Conservation (phyloP, 92 coral and sea anemone species). For the Phymanthus crucifer region DNA sequence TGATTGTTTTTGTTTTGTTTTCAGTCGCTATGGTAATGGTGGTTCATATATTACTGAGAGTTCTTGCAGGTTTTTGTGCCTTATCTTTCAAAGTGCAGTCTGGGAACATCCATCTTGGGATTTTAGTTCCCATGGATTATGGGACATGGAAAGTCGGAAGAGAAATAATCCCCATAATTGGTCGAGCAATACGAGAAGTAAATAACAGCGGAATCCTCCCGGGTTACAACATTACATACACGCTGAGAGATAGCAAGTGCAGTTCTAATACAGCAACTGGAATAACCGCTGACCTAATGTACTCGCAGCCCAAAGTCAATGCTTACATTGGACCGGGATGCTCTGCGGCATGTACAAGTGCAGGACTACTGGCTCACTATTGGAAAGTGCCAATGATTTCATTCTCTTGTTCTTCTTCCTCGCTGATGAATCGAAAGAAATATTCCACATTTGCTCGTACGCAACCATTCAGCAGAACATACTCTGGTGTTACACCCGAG, state of each 20-base stretch:
- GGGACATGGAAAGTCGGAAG: conserved; percentile 59
- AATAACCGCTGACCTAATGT: conserved; percentile 57
- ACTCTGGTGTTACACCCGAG: conserved; percentile 44
- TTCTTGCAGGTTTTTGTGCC: background rate
- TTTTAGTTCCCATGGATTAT: conserved; percentile 49
- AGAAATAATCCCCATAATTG: conserved; percentile 58
- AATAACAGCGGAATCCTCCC: conserved; percentile 37
- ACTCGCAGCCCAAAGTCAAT: conserved; percentile 34
- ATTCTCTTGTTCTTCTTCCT: conserved; percentile 71
- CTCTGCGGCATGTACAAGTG: conserved; percentile 59
- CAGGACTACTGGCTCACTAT: conserved; percentile 63
- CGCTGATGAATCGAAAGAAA: conserved; percentile 49
- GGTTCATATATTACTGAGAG: background rate
- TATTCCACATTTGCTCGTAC: conserved; percentile 77
- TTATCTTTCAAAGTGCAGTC: background rate
- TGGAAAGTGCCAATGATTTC: conserved; percentile 78
- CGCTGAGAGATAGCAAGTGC: conserved; percentile 48
- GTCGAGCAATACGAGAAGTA: conserved; percentile 55
- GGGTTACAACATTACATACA: conserved; percentile 57
- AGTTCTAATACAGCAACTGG: conserved; percentile 46
- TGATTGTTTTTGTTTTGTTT: background rate
- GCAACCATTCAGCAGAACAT: conserved; percentile 78
- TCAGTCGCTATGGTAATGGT: background rate
- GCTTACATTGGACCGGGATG: conserved; percentile 81
- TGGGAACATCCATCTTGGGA: conserved; percentile 35